Percentiles rank a stretch among this genome's conserved stretches.
phyloP scores from a whole-genome alignment of 1,140 invertebrate genomes.

The Daktulosphaira vitifoliae region DNA sequence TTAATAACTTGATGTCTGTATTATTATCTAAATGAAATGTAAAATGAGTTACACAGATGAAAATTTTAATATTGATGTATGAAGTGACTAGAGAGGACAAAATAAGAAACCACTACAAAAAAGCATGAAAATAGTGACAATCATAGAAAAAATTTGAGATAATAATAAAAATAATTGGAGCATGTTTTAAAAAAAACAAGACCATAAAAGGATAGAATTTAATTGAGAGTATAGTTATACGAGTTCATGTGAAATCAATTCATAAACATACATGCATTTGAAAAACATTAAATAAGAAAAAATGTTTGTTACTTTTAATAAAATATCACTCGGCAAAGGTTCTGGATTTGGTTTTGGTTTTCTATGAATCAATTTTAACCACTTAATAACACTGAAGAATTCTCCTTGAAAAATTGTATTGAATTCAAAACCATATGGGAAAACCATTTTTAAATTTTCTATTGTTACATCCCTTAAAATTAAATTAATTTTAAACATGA shows the following conservation, averaged over 20 bases:
- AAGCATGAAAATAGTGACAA: too few species aligned
- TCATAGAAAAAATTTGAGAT: too few species aligned
- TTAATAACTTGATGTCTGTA: too few species aligned
- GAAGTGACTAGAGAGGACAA: too few species aligned
- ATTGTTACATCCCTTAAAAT: constrained; percentile 50
- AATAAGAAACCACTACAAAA: too few species aligned
- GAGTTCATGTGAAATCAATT: not conserved
- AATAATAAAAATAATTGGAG: too few species aligned
- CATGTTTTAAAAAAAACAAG: too few species aligned
- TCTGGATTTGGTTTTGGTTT: constrained; percentile 47
- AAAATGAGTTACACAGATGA: too few species aligned
- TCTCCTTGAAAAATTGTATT: constrained; percentile 87
- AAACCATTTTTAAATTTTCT: constrained; percentile 62
- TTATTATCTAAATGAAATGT: too few species aligned
- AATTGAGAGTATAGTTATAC: too few species aligned
- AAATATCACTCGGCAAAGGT: constrained; percentile 72
- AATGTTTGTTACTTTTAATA: constrained; percentile 73
- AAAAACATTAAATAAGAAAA: constrained; percentile 3
- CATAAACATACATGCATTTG: not conserved
- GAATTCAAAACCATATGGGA: constrained; percentile 90
- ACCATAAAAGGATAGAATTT: too few species aligned
- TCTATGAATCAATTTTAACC: constrained; percentile 76
- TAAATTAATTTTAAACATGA: constrained; percentile 2
- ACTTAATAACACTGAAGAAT: constrained; percentile 81
- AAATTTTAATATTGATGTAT: too few species aligned